A percentile compares a stretch with the other conserved stretches of the same genome.
These are phyloP conservation scores for Nesogale talazaci DNA, from an alignment of 2,113 vertebrate genomes.

Conservation along the genomic window DNA sequence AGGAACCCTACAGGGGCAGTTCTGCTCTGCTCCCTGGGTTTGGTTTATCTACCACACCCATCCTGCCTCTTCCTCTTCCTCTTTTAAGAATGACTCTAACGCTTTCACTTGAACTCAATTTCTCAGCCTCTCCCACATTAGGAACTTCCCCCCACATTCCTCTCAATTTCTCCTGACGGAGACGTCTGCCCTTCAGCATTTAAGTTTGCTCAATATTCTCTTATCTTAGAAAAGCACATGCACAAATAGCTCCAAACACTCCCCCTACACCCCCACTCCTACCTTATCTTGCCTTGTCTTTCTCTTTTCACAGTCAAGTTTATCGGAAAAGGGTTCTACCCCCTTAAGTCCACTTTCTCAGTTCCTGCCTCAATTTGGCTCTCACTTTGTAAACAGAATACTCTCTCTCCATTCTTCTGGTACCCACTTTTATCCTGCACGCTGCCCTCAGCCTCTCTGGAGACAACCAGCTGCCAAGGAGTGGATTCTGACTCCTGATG, in stretches of 20 bases:
- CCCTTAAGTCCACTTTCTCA: background rate
- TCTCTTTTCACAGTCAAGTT: background rate
- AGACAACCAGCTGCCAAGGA: background rate
- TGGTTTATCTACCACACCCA: background rate
- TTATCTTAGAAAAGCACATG: constrained; percentile 50
- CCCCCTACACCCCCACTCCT: background rate
- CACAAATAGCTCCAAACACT: background rate
- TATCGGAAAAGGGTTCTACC: background rate
- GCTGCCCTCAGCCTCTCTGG: background rate
- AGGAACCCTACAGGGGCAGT: too few relatives aligned
- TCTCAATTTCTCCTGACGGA: background rate
- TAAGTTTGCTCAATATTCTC: background rate
- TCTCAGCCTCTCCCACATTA: background rate
- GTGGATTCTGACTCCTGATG: background rate
- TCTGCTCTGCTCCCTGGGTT: too few relatives aligned
- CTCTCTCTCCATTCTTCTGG: background rate
- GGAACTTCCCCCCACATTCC: background rate
- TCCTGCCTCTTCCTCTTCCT: background rate
- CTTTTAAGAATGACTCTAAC: background rate
- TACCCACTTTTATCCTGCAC: background rate
- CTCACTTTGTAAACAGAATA: background rate
- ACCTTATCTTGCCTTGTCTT: background rate
- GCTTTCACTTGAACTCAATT: background rate
- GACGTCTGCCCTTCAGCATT: background rate
- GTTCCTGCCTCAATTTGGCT: background rate